Percentiles rank a stretch among this genome's conserved stretches.
Evolutionary conservation across 2,888 invertebrate genomes (phyloP).

Genomic region (Idaea aversata): DNA sequence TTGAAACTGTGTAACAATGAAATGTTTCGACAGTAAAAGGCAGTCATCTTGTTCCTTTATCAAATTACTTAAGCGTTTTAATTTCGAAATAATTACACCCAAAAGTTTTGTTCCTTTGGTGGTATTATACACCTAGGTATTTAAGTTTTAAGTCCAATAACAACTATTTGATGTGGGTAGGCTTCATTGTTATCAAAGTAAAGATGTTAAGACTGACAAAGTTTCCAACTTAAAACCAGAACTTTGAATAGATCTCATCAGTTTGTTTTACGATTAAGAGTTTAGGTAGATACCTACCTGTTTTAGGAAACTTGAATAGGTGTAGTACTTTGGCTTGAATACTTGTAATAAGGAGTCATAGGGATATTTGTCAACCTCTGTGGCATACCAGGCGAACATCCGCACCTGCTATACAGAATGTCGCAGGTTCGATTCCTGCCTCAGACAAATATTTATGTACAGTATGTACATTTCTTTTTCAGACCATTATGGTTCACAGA

Average conservation of each 20-base stretch:
- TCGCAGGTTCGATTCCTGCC: too few relatives aligned
- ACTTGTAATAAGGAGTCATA: neutral
- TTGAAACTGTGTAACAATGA: neutral
- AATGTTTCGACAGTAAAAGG: neutral
- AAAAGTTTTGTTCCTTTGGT: neutral
- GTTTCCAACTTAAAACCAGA: neutral
- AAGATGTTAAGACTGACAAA: neutral
- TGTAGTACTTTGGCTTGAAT: neutral
- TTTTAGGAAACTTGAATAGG: neutral
- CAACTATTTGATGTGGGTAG: slow-evolving; percentile 4
- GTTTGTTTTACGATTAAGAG: neutral
- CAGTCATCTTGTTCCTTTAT: neutral
- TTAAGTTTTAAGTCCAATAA: neutral
- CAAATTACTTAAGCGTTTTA: neutral
- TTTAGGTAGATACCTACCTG: neutral
- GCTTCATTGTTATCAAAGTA: slow-evolving; percentile 2
- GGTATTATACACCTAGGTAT: neutral
- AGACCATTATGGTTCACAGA: too few relatives aligned
- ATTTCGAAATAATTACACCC: neutral
- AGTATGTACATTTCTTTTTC: too few relatives aligned
- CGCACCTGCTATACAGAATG: too few relatives aligned
- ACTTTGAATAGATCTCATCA: neutral
- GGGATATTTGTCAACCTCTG: neutral
- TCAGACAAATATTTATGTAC: too few relatives aligned
- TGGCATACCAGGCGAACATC: neutral